Percentiles rank a stretch among this genome's conserved stretches.
These are phyloP conservation scores for Odontothrips loti DNA, from an alignment of 2,888 invertebrate species.

Conservation along the genomic window DNA sequence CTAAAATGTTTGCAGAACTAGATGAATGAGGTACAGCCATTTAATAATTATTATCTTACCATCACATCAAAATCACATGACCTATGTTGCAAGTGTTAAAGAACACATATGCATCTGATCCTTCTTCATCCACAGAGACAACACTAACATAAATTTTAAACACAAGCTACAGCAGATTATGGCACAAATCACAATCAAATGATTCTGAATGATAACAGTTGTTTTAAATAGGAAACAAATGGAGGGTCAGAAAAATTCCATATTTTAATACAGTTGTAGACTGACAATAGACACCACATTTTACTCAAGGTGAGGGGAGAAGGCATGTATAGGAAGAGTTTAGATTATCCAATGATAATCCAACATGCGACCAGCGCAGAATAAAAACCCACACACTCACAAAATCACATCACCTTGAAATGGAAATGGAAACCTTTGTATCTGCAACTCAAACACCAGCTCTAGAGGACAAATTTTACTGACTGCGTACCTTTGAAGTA, in stretches of 20 bases:
- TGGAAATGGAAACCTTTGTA: too few relatives aligned
- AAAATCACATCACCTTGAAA: background rate
- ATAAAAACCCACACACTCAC: background rate
- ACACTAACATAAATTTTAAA: background rate
- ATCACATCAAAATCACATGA: conserved; percentile 24
- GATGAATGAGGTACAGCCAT: too few relatives aligned
- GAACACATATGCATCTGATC: background rate
- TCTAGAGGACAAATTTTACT: too few relatives aligned
- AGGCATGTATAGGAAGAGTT: background rate
- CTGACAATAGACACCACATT: too few relatives aligned
- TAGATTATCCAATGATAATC: background rate
- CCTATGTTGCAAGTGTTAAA: background rate
- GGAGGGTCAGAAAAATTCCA: too few relatives aligned
- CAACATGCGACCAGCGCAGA: background rate
- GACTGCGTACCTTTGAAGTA: too few relatives aligned
- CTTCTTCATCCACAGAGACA: background rate
- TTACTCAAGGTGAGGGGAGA: too few relatives aligned
- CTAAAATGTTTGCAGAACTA: too few relatives aligned
- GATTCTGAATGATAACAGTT: background rate
- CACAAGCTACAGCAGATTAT: background rate
- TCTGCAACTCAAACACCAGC: too few relatives aligned
- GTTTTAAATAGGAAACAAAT: background rate
- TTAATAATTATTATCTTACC: background rate
- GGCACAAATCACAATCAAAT: background rate
- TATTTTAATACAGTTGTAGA: too few relatives aligned